These are phyloP conservation scores for Benthosema pterotum DNA, from an alignment of 2,797 vertebrate genomes.

Conservation along the genomic window DNA sequence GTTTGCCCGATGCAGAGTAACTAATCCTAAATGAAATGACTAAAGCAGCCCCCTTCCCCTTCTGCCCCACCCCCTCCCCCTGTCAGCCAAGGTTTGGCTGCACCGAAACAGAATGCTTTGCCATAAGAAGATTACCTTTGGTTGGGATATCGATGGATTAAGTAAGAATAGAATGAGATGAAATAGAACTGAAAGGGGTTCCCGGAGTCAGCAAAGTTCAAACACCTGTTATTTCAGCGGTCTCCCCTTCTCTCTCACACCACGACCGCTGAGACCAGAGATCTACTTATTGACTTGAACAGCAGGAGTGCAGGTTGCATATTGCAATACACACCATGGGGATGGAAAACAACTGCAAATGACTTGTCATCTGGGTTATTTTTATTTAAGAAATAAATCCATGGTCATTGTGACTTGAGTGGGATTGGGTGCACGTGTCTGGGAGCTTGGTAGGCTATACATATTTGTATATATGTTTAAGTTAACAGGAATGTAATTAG, in stretches of 20 bases:
- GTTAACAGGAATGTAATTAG: constrained; percentile 45
- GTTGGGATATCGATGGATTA: constrained; percentile 84
- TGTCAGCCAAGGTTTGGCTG: constrained; percentile 77
- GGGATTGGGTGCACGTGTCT: constrained; percentile 35
- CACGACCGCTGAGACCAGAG: constrained; percentile 44
- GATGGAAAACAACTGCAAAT: background rate
- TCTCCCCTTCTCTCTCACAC: constrained; percentile 35
- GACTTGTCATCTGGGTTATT: constrained; percentile 8
- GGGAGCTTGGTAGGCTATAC: constrained; percentile 20
- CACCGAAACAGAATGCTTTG: constrained; percentile 78
- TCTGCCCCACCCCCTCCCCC: constrained; percentile 39
- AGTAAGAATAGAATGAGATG: constrained; percentile 82
- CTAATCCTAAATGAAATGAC: constrained; percentile 80
- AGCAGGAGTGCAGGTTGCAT: constrained; percentile 15
- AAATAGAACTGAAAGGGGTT: constrained; percentile 72
- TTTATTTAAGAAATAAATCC: constrained; percentile 27
- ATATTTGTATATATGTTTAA: constrained; percentile 31
- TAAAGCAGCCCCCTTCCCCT: constrained; percentile 48
- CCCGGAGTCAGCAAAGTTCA: constrained; percentile 76
- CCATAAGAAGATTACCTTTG: constrained; percentile 84
- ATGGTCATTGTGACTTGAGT: constrained; percentile 55
- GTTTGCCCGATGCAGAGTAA: constrained; percentile 64
- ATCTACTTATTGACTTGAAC: constrained; percentile 22
- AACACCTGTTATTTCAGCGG: constrained; percentile 73
- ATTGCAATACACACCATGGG: background rate